A percentile compares a stretch with the other conserved stretches of the same genome.
Conservation (phyloP, 2,113 vertebrate genomes). For the Chinchilla lanigera region DNA sequence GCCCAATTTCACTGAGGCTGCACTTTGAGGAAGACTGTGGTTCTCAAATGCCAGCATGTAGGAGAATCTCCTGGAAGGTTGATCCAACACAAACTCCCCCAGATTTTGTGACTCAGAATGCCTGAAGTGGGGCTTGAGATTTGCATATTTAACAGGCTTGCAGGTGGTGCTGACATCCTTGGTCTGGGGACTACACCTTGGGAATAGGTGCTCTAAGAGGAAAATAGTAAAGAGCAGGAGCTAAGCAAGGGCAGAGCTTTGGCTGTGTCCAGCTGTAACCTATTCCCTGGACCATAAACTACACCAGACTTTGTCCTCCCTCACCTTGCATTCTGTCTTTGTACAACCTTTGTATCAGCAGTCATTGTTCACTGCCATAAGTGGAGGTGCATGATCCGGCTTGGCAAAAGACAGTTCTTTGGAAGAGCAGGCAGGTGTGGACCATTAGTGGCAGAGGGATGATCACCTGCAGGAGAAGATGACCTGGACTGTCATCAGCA, state of each 20-base stretch:
- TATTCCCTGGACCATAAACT: neutral
- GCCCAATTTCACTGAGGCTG: neutral
- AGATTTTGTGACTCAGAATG: neutral
- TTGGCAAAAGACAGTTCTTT: neutral
- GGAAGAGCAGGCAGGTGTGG: neutral
- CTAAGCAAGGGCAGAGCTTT: neutral
- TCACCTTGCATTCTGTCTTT: neutral
- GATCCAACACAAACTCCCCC: neutral
- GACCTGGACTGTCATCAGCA: too few species aligned
- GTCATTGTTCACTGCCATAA: neutral
- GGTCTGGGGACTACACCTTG: neutral
- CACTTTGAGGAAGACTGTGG: neutral
- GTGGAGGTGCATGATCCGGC: neutral
- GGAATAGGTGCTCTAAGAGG: neutral
- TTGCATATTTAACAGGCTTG: neutral
- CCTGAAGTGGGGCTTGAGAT: neutral
- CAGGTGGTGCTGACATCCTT: neutral
- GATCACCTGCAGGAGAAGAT: neutral
- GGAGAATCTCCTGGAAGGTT: neutral
- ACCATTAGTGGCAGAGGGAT: neutral
- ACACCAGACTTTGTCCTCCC: neutral
- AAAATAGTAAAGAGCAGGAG: neutral
- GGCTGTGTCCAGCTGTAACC: neutral
- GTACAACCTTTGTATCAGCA: fast-evolving
- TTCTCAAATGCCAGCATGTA: neutral